Percentiles rank a stretch among this genome's conserved stretches.
Conservation (phyloP, 2,113 vertebrate genomes). For the Vimba vimba region DNA sequence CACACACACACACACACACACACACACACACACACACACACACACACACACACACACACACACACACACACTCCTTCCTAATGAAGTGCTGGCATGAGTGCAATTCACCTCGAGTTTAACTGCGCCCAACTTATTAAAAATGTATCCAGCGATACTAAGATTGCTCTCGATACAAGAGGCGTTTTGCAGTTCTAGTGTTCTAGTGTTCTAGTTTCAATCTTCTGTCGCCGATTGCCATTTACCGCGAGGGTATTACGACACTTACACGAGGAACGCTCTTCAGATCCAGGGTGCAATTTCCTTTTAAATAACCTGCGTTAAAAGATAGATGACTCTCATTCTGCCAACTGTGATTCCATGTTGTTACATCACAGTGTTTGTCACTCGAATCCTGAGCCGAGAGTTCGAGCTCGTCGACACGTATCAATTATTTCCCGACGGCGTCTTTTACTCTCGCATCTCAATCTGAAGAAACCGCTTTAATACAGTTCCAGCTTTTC, state of each 20-base stretch:
- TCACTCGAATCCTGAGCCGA: slow-evolving; percentile 16
- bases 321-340: slow-evolving; percentile 45
- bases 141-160: slow-evolving; percentile 20
- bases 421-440: slow-evolving; percentile 38
- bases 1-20: neutral
- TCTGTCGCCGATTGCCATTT: slow-evolving; percentile 8
- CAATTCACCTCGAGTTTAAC: slow-evolving; percentile 24
- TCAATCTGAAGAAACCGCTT: slow-evolving; percentile 31
- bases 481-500: neutral
- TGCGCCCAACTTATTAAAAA: slow-evolving; percentile 10
- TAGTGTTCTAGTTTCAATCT: slow-evolving; percentile 25
- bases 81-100: slow-evolving; percentile 37
- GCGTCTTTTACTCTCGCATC: slow-evolving; percentile 34
- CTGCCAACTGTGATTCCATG: neutral
- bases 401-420: neutral
- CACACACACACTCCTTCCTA: neutral
- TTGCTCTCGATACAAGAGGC: slow-evolving; percentile 12
- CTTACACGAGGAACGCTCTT: neutral
- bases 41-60: neutral
- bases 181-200: neutral
- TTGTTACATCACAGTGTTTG: slow-evolving; percentile 18
- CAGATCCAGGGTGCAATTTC: slow-evolving; percentile 2
- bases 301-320: slow-evolving; percentile 36
- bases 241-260: neutral
- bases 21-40: neutral